Percentiles rank a stretch among this genome's conserved stretches.
Evolutionary conservation across 1,140 invertebrate species (phyloP).

Genomic region (Sycophila sp.): DNA sequence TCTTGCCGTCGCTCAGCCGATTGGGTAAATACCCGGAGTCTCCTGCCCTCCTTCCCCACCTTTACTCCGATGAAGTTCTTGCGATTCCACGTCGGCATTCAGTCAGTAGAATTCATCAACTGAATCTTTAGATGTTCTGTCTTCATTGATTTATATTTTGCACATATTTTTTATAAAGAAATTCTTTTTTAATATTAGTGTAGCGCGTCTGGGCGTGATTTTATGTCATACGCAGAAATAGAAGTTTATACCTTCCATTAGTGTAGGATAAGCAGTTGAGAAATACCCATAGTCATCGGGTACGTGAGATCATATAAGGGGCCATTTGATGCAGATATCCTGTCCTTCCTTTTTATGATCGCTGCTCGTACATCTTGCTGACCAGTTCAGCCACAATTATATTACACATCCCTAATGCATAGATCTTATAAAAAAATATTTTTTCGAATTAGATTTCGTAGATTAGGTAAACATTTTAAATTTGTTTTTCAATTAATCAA

Average conservation of each 20-base stretch:
- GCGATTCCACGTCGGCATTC: neutral
- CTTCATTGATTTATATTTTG: no score
- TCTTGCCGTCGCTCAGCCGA: slow-evolving; percentile 51
- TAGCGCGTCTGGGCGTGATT: no score
- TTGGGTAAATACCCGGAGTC: slow-evolving; percentile 55
- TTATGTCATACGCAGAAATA: neutral
- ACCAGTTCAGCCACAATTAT: no score
- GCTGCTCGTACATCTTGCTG: neutral
- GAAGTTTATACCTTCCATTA: slow-evolving; percentile 1
- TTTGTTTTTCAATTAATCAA: no score
- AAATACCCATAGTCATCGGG: neutral
- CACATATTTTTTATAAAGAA: no score
- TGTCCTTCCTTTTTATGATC: slow-evolving; percentile 8
- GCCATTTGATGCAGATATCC: slow-evolving; percentile 28
- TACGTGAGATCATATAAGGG: neutral
- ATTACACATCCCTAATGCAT: no score
- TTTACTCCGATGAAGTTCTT: slow-evolving; percentile 5
- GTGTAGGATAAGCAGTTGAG: neutral
- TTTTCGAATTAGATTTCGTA: no score
- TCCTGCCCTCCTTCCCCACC: slow-evolving; percentile 4
- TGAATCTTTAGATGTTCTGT: no score
- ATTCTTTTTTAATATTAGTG: no score
- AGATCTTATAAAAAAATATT: no score
- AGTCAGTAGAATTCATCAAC: no score
- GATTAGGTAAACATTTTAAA: no score